These are phyloP conservation scores for Drosophila sechellia DNA, from an alignment of 1,140 invertebrate species.

Conservation along the genomic window DNA sequence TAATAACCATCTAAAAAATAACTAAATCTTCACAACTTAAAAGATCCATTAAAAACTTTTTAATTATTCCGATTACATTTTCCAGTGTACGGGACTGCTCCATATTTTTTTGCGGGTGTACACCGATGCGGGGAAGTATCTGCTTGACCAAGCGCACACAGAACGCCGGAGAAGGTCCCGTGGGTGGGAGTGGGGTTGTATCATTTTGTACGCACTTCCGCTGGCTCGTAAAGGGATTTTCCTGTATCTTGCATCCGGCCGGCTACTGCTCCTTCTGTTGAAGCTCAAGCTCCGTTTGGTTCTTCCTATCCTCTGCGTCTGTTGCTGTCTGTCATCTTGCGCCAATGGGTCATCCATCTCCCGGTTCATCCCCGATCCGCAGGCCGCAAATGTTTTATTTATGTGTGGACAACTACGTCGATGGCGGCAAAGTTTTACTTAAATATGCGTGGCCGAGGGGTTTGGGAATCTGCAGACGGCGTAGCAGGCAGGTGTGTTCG, in stretches of 20 bases:
- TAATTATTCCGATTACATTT: background rate
- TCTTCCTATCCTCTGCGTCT: constrained; percentile 3
- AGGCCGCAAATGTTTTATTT: constrained; percentile 82
- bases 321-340: constrained; percentile 68
- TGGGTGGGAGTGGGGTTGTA: constrained; percentile 43
- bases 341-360: constrained; percentile 82
- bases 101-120: constrained; percentile 32
- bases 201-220: constrained; percentile 83
- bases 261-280: constrained; percentile 15
- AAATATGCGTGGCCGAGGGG: constrained; percentile 65
- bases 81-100: constrained; percentile 1
- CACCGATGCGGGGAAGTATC: constrained; percentile 50
- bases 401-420: constrained; percentile 71
- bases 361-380: constrained; percentile 71
- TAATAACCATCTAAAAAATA: too few species aligned
- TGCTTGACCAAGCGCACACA: constrained; percentile 79
- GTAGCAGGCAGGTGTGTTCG: constrained; percentile 45
- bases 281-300: constrained; percentile 6
- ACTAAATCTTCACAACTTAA: background rate
- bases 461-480: constrained; percentile 12
- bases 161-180: constrained; percentile 16
- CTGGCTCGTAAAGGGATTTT: constrained; percentile 80
- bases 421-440: constrained; percentile 65
- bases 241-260: constrained; percentile 65
- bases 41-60: background rate